Base-by-base conservation (phyloP, 30 jellyfish, hydroid and myxozoan species). In the Turritopsis dohrnii region DNA sequence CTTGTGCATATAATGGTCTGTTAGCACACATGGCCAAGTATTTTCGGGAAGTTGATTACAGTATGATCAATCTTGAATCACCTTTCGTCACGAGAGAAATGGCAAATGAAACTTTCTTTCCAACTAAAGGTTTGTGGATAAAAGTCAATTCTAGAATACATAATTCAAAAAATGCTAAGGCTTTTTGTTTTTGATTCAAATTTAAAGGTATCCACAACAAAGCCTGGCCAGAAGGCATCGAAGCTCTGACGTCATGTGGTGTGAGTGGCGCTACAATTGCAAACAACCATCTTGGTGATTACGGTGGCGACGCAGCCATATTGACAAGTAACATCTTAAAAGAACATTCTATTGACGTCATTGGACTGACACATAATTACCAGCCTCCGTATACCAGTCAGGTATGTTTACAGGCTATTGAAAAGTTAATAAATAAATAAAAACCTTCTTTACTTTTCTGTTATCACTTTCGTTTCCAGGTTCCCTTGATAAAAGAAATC, bases 211-310 rank as follows among this genome's bases (percentile, higher is more conserved):
- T 85, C 16, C 87, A 74, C 28, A 88, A 90, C 65, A 31, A 18
- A 21, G 95, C 91, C 52, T 85, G 91, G 72, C 83, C 66, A 8
- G 80, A 66, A 52, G 91, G 87, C 0, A 66, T 82, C 28, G 87
- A 53, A 21, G 97, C 89, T 13, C 79, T 90, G 80, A 90, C 90
- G 84, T 74, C 88, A 53, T 94, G 95, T 52, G 97, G 97, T 8
- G 80, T 90, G 27, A 88, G 82, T 27, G 65, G 85, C 29, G 65
- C 85, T 71, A 83, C 87, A 71, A 21, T 90, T n/a, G 89, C 97
- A 17, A 90, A 90, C 27, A 90, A 90, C 72, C 97, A 90, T 60
- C 25, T 90, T 28, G 74, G 80, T 17, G 97, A 90, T 77, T 85
- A 71, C 52, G 97, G 95, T 7, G 90, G 80, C 28, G 79, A 71